phyloP scores from a whole-genome alignment of 2,797 vertebrate genomes.

The Acomys russatus region DNA sequence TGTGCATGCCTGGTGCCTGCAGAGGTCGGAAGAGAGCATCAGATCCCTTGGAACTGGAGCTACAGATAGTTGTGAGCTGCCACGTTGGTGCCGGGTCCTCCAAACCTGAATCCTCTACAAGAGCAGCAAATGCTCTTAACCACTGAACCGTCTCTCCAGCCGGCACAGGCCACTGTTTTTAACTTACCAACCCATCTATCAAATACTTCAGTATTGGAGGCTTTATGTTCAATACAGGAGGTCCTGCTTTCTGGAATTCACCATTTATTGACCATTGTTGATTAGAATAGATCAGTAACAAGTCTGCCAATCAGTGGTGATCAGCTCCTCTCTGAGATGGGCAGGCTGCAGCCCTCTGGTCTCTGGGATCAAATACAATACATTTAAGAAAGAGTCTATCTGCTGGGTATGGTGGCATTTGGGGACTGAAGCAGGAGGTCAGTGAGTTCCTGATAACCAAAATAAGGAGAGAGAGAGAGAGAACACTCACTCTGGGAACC shows the following conservation, averaged over 20 bases:
- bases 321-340: not conserved
- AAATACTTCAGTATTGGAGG: fast-evolving
- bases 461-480: not conserved
- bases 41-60: not conserved
- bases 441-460: not conserved
- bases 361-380: not conserved
- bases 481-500: not conserved
- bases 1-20: not conserved
- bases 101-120: not conserved
- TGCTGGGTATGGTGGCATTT: not conserved
- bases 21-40: not conserved
- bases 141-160: not conserved
- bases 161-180: not conserved
- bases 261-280: fast-evolving
- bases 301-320: fast-evolving
- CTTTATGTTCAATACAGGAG: not conserved
- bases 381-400: not conserved
- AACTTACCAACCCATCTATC: not conserved
- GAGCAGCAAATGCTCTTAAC: not conserved
- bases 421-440: not conserved
- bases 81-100: not conserved
- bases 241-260: not conserved
- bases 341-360: not conserved
- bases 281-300: not conserved
- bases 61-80: not conserved